Conservation (phyloP, 2,888 invertebrate genomes). For the Frankliniella fusca region DNA sequence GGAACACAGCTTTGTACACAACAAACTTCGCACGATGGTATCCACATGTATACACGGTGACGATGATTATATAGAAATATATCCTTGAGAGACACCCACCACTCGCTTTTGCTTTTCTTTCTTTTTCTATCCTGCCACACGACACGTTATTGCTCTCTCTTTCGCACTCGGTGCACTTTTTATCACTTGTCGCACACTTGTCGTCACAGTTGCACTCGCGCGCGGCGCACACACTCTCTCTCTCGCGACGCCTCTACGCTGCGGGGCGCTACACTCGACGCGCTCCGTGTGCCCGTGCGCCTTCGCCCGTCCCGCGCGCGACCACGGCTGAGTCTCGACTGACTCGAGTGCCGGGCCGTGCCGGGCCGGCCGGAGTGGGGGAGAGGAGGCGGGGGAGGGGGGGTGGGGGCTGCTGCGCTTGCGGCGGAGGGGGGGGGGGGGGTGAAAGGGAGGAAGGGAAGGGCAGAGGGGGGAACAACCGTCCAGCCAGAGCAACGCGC, state of each 20-base stretch:
- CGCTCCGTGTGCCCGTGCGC: no score
- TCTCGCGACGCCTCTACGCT: no score
- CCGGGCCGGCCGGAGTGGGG: not conserved
- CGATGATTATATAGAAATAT: not conserved
- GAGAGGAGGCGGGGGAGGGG: not conserved
- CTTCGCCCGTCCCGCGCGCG: not conserved
- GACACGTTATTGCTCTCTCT: not conserved
- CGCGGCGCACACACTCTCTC: no score
- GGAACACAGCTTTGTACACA: conserved; percentile 5
- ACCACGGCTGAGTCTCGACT: conserved; percentile 1
- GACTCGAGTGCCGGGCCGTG: not conserved
- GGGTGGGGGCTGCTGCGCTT: not conserved
- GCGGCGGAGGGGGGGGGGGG: not conserved
- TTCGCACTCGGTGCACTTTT: no score
- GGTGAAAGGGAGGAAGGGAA: not conserved
- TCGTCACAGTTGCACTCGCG: no score
- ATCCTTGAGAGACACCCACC: not conserved
- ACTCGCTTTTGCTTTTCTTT: not conserved
- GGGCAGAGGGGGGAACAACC: not conserved
- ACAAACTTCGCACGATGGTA: not conserved
- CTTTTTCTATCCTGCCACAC: not conserved
- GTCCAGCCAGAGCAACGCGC: no score
- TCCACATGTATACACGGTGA: not conserved
- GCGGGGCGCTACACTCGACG: no score
- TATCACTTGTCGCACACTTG: not conserved